Conservation (phyloP, 2,888 invertebrate genomes). For the Tridacna crocea region DNA sequence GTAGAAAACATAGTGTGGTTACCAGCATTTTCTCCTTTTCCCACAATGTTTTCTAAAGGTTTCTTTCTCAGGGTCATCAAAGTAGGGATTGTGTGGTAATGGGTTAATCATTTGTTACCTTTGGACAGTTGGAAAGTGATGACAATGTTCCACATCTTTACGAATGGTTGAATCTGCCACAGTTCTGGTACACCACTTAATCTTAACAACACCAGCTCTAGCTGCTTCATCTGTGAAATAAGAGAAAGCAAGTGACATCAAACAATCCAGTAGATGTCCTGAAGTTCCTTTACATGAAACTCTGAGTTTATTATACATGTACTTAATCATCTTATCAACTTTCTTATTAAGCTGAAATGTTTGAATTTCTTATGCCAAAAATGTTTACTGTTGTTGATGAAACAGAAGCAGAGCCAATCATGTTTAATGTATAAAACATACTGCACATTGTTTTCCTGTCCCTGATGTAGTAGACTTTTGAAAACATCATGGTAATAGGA, state of each 20-base stretch:
- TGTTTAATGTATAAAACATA: too few relatives aligned
- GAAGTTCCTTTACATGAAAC: too few relatives aligned
- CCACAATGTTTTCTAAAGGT: background rate
- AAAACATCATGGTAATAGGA: too few relatives aligned
- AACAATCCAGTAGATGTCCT: background rate
- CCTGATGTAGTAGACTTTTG: too few relatives aligned
- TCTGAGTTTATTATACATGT: too few relatives aligned
- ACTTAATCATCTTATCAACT: background rate
- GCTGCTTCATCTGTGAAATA: conserved; percentile 63
- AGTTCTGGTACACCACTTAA: conserved; percentile 69
- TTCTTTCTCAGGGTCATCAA: background rate
- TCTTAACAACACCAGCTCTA: conserved; percentile 72
- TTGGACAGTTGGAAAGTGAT: conserved; percentile 67
- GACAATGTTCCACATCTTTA: conserved; percentile 74
- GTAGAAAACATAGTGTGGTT: too few relatives aligned
- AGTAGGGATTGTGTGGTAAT: background rate
- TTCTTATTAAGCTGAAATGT: background rate
- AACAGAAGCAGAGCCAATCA: too few relatives aligned
- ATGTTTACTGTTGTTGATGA: too few relatives aligned
- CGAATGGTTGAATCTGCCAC: conserved; percentile 69
- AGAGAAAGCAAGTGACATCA: background rate
- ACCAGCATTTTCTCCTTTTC: background rate
- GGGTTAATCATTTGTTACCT: conserved; percentile 56
- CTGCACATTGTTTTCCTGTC: too few relatives aligned
- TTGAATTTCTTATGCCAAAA: background rate